Percentiles rank a stretch among this genome's conserved stretches.
Conservation (phyloP, 1,140 invertebrate genomes). For the Pseudomyrmex pallidus region DNA sequence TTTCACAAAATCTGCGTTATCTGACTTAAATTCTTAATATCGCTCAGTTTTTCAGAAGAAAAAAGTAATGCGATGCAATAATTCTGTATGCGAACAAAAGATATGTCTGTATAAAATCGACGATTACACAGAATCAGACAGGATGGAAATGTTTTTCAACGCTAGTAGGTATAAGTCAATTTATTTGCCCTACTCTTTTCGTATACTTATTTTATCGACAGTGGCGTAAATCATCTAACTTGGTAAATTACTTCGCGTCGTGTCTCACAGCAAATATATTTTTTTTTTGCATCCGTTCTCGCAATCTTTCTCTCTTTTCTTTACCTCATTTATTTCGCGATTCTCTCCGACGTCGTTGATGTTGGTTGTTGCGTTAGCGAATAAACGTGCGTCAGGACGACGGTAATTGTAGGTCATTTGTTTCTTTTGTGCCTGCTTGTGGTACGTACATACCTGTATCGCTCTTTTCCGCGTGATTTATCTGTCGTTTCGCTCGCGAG, state of each 20-base stretch:
- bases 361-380: not conserved
- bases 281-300: not conserved
- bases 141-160: too few species aligned
- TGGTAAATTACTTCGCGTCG: not conserved
- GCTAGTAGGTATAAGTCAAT: not conserved
- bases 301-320: not conserved
- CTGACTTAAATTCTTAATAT: not conserved
- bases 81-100: too few species aligned
- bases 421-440: not conserved
- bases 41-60: too few species aligned
- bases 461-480: not conserved
- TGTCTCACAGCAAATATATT: not conserved
- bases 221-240: conserved; percentile 15
- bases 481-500: not conserved
- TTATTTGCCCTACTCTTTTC: not conserved
- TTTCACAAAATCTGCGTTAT: too few species aligned
- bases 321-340: not conserved
- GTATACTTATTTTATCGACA: not conserved
- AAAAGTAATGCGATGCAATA: too few species aligned
- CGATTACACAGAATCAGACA: too few species aligned
- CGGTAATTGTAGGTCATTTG: conserved; percentile 2
- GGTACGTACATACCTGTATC: too few species aligned
- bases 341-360: not conserved
- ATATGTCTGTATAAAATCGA: too few species aligned
- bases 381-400: not conserved